A percentile compares a stretch with the other conserved stretches of the same genome.
Evolutionary conservation across 1,140 invertebrate genomes (phyloP).

Genomic region (Conus betulinus): DNA sequence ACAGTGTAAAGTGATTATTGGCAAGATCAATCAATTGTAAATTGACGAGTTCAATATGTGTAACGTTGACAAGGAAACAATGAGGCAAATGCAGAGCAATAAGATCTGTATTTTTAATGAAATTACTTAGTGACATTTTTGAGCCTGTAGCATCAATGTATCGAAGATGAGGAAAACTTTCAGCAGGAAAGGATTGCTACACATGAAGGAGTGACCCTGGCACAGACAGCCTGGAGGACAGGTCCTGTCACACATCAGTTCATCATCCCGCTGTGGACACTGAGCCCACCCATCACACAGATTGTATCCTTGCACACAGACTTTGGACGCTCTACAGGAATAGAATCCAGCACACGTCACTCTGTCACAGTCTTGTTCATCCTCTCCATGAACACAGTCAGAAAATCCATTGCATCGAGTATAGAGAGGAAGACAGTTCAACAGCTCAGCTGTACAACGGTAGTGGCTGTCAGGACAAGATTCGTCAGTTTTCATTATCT

Average conservation of each 20-base stretch:
- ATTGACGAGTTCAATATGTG: neutral
- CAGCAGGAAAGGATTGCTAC: neutral
- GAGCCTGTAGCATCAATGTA: neutral
- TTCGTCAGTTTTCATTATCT: neutral
- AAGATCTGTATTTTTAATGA: neutral
- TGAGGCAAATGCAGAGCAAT: neutral
- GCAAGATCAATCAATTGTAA: neutral
- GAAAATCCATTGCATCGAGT: neutral
- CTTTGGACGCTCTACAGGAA: neutral
- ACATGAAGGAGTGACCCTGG: neutral
- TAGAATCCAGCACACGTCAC: neutral
- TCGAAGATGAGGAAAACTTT: neutral
- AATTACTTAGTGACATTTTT: neutral
- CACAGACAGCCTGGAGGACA: neutral
- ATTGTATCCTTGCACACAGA: slow-evolving; percentile 21
- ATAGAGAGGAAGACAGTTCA: neutral
- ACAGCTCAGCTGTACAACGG: neutral
- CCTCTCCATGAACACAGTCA: neutral
- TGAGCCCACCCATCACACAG: slow-evolving; percentile 37
- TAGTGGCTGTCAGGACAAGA: slow-evolving; percentile 16
- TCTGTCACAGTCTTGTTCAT: neutral
- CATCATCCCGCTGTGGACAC: slow-evolving; percentile 21
- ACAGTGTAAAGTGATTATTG: neutral
- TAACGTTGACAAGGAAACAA: neutral
- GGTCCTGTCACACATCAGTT: neutral